Evolutionary conservation across 2,113 vertebrate genomes (phyloP), one percentile per base, ranked within the genome.

Genomic region (Pristiophorus japonicus): DNA sequence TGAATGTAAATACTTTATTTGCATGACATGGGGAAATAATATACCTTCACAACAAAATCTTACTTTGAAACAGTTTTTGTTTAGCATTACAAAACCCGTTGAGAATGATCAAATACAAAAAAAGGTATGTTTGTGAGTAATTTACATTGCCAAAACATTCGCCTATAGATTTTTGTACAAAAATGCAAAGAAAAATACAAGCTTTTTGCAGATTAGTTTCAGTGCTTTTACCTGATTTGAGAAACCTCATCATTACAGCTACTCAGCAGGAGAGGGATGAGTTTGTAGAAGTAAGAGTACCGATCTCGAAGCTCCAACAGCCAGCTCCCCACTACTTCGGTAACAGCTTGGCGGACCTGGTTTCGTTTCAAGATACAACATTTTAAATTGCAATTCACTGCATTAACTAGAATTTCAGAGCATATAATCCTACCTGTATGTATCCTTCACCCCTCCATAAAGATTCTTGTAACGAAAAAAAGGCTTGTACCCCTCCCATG

Each of bases 221-320:
- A 51, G 27, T 81, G n/a, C 78, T 38, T 97, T 97, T 96, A 99
- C 99, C 8, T 97, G 96, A 98, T 98, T 96, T 99, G 98, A 22
- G 98, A 98, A 94, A 99, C 97, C 95, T 99, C 98, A 67, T 99
- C 99, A 7, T 62, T 97, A 75, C 98, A 96, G 96, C 97, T 97
- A 96, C 98, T 98, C 96, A 99, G 97, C 95, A 99, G 96, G 81
- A 99, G 97, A 8, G 99, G 99, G 95, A 98, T 97, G 96, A 99
- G 95, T 96, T 99, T 99, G 97, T 98, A 98, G 96, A 99, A 99
- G 97, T 98, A 99, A 0, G 99, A 99, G 42, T 99, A 99, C 96
- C 99, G 97, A 96, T 99, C 99, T 27, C 97, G 97, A 95, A 99
- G 96, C 67, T 97, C 96, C 96, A 99, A 97, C 59, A 99, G 97